Evolutionary conservation across 2,113 vertebrate genomes (phyloP), one percentile per base, ranked within the genome.

Genomic region (Oncorhynchus nerka): DNA sequence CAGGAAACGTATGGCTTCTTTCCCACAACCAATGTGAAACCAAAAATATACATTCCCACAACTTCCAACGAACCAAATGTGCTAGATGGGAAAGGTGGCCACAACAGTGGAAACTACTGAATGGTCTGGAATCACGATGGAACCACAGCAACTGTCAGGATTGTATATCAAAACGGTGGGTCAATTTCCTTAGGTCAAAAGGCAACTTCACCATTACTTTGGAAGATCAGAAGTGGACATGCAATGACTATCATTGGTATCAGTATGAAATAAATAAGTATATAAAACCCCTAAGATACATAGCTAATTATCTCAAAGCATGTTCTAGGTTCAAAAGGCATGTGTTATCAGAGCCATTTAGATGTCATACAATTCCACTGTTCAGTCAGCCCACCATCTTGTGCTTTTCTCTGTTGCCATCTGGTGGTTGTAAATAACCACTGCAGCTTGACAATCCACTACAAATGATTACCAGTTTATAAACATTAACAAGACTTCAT

Each of bases 361-460:
- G 5, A 64, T 19, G 11, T 26, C 22, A 67, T 12, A 55, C 48
- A 71, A 57, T 16, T 15, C 22, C 12, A 59, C n/a, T 22, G 30
- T 64, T 11, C 65, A 15, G 12, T 30, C 4, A 68, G 1, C 19
- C 30, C 3, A 45, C 39, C 39, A 78, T 75, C 28, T 30, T 76
- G 13, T 73, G 74, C 85, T 71, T 67, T 65, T 22, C 74, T 86
- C 71, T 89, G 59, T 22, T 85, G 92, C 91, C 93, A 90, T 78
- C 93, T 93, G 82, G 89, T 93, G 93, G 89, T 89, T 19, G 32
- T 6, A 26, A 19, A 72, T 55, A 11, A 39, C 73, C 45, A 93
- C 80, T 92, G 79, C 90, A 88, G 62, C 69, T 68, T 16, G 51
- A 55, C 16, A 19, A 45, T 11, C 39, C 39, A 45, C 39, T 39